Percentiles rank a stretch among this genome's conserved stretches.
These are phyloP conservation scores for Bombus pyrosoma DNA, from an alignment of 1,140 invertebrate genomes.

Conservation along the genomic window DNA sequence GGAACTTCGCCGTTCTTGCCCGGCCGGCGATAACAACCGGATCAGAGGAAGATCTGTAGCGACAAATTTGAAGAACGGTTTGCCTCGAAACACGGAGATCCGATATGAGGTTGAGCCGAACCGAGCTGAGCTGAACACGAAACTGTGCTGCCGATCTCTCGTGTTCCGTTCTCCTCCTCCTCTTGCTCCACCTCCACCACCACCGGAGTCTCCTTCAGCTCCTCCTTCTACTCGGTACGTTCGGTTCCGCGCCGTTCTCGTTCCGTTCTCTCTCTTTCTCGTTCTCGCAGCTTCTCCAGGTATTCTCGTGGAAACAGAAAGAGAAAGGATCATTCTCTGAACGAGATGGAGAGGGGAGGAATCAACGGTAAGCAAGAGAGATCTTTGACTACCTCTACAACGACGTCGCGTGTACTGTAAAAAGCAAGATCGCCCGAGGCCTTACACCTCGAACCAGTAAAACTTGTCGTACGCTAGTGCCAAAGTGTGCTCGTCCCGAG, in stretches of 20 bases:
- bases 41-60: background rate
- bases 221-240: constrained; percentile 66
- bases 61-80: constrained; percentile 40
- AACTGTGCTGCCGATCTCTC: constrained; percentile 80
- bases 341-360: constrained; percentile 43
- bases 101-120: constrained; percentile 68
- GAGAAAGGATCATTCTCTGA: constrained; percentile 55
- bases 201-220: constrained; percentile 65
- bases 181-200: constrained; percentile 52
- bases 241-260: constrained; percentile 71
- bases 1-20: background rate
- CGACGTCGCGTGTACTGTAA: constrained; percentile 73
- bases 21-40: background rate
- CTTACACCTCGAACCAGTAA: constrained; percentile 81
- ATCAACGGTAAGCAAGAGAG: constrained; percentile 65
- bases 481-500: constrained; percentile 67
- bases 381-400: constrained; percentile 75
- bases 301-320: constrained; percentile 56
- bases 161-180: constrained; percentile 74
- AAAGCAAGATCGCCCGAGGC: constrained; percentile 78
- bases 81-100: constrained; percentile 45
- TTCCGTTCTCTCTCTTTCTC: constrained; percentile 66
- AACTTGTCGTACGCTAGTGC: constrained; percentile 78
- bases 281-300: constrained; percentile 50
- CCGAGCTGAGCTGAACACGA: constrained; percentile 73